Evolutionary conservation across 1,140 invertebrate species (phyloP).

Genomic region (Nephila pilipes): DNA sequence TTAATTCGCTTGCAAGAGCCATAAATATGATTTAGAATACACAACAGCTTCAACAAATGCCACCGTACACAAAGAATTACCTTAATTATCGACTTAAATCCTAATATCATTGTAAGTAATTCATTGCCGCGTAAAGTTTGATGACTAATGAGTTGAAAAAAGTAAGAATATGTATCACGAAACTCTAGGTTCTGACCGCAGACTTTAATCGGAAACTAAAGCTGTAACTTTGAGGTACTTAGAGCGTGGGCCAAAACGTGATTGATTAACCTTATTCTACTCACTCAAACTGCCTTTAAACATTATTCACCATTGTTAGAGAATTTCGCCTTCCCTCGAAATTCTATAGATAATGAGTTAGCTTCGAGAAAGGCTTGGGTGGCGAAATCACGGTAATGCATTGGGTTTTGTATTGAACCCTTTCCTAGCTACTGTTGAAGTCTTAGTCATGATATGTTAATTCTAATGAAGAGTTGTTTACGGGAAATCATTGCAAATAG

Average conservation of each 20-base stretch:
- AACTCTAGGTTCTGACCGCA: neutral
- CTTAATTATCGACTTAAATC: neutral
- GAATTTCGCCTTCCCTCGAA: conserved; percentile 36
- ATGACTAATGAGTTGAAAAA: conserved; percentile 26
- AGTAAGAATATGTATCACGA: neutral
- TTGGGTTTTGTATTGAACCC: conserved; percentile 45
- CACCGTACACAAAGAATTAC: neutral
- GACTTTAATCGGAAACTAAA: conserved; percentile 25
- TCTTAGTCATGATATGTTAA: conserved; percentile 32
- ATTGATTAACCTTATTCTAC: conserved; percentile 54
- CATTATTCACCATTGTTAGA: conserved; percentile 49
- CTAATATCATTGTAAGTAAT: neutral
- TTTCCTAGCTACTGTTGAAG: neutral
- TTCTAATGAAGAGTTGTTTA: conserved; percentile 48
- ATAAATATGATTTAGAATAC: neutral
- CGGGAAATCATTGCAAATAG: conserved; percentile 12
- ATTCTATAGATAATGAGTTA: conserved; percentile 46
- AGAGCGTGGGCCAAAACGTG: conserved; percentile 37
- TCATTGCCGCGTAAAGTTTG: neutral
- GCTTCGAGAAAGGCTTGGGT: conserved; percentile 10
- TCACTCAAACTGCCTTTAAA: conserved; percentile 49
- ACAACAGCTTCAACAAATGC: neutral
- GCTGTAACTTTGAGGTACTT: conserved; percentile 17
- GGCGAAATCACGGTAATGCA: conserved; percentile 30
- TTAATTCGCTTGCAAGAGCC: no score